A percentile compares a stretch with the other conserved stretches of the same genome.
These are phyloP conservation scores for Amphilophus citrinellus DNA, from an alignment of 2,113 vertebrate species.

Conservation along the genomic window DNA sequence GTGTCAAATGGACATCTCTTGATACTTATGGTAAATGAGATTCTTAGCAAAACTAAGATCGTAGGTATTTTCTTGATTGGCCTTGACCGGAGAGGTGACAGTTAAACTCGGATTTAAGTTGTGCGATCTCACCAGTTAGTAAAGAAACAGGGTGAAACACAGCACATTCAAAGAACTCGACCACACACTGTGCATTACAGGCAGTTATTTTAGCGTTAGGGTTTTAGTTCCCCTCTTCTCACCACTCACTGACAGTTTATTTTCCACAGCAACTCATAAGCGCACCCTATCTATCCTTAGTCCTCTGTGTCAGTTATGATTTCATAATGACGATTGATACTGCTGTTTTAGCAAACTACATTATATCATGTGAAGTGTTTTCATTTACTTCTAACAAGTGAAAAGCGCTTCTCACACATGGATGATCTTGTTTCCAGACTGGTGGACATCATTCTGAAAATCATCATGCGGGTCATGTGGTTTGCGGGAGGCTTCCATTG, in stretches of 20 bases:
- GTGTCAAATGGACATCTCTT: background rate
- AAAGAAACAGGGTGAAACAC: background rate
- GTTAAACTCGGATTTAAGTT: background rate
- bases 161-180: background rate
- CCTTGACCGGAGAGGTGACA: background rate
- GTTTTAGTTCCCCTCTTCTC: background rate
- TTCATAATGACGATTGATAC: background rate
- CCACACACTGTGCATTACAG: background rate
- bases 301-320: background rate
- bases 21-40: background rate
- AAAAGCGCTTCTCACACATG: background rate
- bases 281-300: background rate
- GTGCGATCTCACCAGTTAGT: background rate
- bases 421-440: constrained; percentile 79
- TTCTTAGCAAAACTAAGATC: background rate
- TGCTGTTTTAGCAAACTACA: background rate
- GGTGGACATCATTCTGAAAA: constrained; percentile 90
- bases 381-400: background rate
- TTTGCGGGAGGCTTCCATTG: constrained; percentile 96
- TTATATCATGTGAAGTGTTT: background rate
- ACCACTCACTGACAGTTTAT: background rate
- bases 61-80: background rate
- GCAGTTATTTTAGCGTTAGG: background rate
- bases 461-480: constrained; percentile 97
- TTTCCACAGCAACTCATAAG: background rate